Evolutionary conservation across 1,140 invertebrate species (phyloP).

Genomic region (Dendroctonus ponderosae): DNA sequence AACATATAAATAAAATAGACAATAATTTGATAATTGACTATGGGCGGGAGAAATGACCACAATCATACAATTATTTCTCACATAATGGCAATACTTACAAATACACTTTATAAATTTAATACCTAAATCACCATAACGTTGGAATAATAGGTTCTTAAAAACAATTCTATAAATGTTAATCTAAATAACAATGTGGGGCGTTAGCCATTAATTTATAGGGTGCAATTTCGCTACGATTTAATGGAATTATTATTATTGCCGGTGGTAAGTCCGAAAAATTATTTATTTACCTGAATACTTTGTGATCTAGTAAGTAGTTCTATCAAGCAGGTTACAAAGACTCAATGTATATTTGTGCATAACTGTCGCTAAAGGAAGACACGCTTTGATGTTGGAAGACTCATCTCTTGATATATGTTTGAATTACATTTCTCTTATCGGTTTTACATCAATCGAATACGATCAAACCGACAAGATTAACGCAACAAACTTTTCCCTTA

Average conservation of each 20-base stretch:
- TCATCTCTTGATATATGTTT: too few relatives aligned
- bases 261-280: constrained; percentile 6
- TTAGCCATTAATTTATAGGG: constrained; percentile 26
- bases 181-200: constrained; percentile 27
- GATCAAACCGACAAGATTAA: too few relatives aligned
- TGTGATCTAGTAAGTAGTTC: too few relatives aligned
- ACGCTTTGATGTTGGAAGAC: too few relatives aligned
- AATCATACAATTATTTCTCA: constrained; percentile 12
- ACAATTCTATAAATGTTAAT: constrained; percentile 23
- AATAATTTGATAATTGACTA: neutral
- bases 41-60: neutral
- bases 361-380: too few relatives aligned
- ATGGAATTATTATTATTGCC: constrained; percentile 13
- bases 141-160: constrained; percentile 19
- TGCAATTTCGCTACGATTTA: constrained; percentile 27
- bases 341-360: too few relatives aligned
- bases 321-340: too few relatives aligned
- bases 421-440: too few relatives aligned
- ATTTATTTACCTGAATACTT: too few relatives aligned
- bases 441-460: too few relatives aligned
- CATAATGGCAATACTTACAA: constrained; percentile 10
- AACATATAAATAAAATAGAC: too few relatives aligned
- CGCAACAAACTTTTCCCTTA: too few relatives aligned
- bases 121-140: constrained; percentile 18
- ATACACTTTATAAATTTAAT: constrained; percentile 9